Evolutionary conservation across 1,140 invertebrate species (phyloP).

Genomic region (Heterodera carotae): DNA sequence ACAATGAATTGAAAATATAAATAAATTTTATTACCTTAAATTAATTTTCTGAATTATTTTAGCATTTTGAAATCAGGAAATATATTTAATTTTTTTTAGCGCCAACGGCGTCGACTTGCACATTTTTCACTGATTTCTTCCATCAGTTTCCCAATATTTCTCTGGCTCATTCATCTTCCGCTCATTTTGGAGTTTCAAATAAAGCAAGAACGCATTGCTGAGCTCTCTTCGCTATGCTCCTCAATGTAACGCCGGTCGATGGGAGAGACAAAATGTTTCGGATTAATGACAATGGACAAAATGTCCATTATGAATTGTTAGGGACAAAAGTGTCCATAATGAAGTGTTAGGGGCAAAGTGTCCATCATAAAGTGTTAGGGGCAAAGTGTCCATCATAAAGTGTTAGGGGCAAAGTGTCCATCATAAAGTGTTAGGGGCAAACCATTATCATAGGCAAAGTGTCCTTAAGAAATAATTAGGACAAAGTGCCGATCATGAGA

Average conservation of each 20-base stretch:
- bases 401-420: too few species aligned
- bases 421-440: too few species aligned
- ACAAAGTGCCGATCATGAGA: too few species aligned
- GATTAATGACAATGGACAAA: too few species aligned
- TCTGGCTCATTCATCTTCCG: constrained; percentile 56
- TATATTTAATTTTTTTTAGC: constrained; percentile 43
- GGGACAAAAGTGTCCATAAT: too few species aligned
- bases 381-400: too few species aligned
- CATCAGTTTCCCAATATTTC: constrained; percentile 52
- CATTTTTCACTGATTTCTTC: constrained; percentile 58
- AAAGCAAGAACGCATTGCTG: constrained; percentile 45
- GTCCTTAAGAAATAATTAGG: too few species aligned
- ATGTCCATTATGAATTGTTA: too few species aligned
- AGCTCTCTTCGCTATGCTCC: constrained; percentile 31
- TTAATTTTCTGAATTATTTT: neutral
- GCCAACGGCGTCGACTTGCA: constrained; percentile 47
- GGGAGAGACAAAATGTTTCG: neutral
- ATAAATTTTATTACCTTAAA: constrained; percentile 1
- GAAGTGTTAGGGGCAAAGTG: too few species aligned
- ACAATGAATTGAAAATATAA: neutral
- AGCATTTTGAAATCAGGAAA: too few species aligned
- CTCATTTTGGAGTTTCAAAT: constrained; percentile 55
- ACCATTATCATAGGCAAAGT: too few species aligned
- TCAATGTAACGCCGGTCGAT: neutral
- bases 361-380: too few species aligned